phyloP scores from a whole-genome alignment of 2,797 vertebrate species.

The Bucorvus abyssinicus region DNA sequence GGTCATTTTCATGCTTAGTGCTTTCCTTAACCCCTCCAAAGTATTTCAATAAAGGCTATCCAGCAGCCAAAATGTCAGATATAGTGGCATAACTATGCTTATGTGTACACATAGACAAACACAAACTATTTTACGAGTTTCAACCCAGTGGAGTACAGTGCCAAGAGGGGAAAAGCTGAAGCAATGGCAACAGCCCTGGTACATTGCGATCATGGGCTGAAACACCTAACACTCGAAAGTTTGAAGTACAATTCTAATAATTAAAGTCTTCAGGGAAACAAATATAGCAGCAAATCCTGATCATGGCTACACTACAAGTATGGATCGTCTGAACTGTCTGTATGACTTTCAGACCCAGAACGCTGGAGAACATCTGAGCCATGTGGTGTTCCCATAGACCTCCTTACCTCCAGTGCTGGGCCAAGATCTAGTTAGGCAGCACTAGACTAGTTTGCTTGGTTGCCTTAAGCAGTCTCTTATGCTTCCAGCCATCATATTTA shows the following conservation, averaged over 20 bases:
- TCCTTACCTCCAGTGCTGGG: not conserved
- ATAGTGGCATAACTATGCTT: not conserved
- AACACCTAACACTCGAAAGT: not conserved
- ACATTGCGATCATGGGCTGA: not conserved
- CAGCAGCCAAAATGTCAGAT: not conserved
- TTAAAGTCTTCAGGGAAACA: not conserved
- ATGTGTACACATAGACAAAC: not conserved
- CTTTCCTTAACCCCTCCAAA: not conserved
- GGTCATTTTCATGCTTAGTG: not conserved
- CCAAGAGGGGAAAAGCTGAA: not conserved
- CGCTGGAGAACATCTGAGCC: not conserved
- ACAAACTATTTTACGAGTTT: not conserved
- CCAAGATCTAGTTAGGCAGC: not conserved
- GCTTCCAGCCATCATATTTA: not conserved
- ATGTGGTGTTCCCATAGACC: not conserved
- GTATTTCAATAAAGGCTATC: not conserved
- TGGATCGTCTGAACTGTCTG: not conserved
- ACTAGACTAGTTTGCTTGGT: not conserved
- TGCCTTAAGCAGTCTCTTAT: not conserved
- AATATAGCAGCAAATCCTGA: not conserved
- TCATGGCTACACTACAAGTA: not conserved
- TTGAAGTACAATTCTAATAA: not conserved
- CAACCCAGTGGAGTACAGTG: not conserved
- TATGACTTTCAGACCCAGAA: not conserved
- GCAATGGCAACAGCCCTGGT: not conserved